Evolutionary conservation across 2,113 vertebrate genomes (phyloP).

Genomic region (Pituophis catenifer): DNA sequence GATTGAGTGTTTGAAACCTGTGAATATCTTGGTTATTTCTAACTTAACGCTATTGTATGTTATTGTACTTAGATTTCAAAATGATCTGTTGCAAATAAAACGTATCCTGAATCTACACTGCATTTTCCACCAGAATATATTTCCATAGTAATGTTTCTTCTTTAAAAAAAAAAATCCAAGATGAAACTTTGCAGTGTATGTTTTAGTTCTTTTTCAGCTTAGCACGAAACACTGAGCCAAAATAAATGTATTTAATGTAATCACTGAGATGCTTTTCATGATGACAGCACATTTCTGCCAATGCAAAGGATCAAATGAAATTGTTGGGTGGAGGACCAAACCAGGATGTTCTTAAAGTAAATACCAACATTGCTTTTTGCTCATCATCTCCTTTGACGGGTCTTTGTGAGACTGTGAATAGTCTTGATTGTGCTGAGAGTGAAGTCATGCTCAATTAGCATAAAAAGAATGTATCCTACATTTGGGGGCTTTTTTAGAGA

Average conservation of each 20-base stretch:
- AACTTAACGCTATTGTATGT: not conserved
- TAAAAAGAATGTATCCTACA: conserved; percentile 2
- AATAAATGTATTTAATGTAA: not conserved
- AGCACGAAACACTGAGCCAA: not conserved
- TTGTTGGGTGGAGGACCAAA: not conserved
- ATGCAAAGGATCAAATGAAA: conserved; percentile 15
- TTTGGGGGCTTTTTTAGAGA: conserved; percentile 20
- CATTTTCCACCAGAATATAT: not conserved
- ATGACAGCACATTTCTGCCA: conserved; percentile 28
- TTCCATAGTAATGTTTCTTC: not conserved
- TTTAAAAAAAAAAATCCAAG: not conserved
- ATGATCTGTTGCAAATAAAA: not conserved
- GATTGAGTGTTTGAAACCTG: not conserved
- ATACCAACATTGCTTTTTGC: conserved; percentile 14
- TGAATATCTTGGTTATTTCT: not conserved
- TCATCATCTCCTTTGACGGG: conserved; percentile 37
- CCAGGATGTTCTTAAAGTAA: conserved; percentile 2
- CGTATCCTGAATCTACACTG: not conserved
- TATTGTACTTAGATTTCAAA: not conserved
- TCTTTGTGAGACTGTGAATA: conserved; percentile 51
- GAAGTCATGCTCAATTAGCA: conserved; percentile 34
- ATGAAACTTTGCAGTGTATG: conserved; percentile 25
- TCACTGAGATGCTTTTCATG: conserved; percentile 12
- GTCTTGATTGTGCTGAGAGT: conserved; percentile 44
- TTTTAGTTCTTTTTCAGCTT: conserved; percentile 35